phyloP scores from a whole-genome alignment of 1,140 invertebrate genomes.

The Ostrea denselamellosa region DNA sequence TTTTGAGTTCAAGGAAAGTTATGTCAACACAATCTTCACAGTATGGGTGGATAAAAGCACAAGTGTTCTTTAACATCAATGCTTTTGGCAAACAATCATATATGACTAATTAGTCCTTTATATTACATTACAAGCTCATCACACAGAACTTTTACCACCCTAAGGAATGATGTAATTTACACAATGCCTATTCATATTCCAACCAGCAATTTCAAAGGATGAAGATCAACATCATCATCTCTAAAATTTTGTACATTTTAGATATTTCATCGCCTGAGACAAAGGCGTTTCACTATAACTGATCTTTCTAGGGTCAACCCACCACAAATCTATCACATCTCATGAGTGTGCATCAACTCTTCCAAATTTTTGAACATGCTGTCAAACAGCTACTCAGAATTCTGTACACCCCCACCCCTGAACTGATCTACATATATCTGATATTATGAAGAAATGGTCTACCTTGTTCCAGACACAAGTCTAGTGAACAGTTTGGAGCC shows the following conservation, averaged over 20 bases:
- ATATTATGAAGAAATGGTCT: slow-evolving; percentile 19
- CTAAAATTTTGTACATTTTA: neutral
- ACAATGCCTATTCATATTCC: neutral
- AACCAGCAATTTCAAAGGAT: neutral
- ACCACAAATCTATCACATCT: neutral
- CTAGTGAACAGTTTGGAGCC: slow-evolving; percentile 88
- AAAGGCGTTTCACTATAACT: too few species aligned
- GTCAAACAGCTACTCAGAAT: neutral
- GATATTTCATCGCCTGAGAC: too few species aligned
- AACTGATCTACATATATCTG: neutral
- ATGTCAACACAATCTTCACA: neutral
- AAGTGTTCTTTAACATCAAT: neutral
- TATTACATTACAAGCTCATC: neutral
- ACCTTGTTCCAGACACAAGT: slow-evolving; percentile 85
- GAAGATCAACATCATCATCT: neutral
- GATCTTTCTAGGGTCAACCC: neutral
- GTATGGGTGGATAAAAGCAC: neutral
- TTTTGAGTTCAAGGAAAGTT: neutral
- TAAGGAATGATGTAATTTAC: neutral
- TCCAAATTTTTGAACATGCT: neutral
- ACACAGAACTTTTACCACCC: neutral
- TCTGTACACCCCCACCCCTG: neutral
- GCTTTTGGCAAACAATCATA: neutral
- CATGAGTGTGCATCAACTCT: neutral
- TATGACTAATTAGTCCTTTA: neutral